Evolutionary conservation across 2,113 vertebrate species (phyloP).

Genomic region (Dolichotis patagonum): DNA sequence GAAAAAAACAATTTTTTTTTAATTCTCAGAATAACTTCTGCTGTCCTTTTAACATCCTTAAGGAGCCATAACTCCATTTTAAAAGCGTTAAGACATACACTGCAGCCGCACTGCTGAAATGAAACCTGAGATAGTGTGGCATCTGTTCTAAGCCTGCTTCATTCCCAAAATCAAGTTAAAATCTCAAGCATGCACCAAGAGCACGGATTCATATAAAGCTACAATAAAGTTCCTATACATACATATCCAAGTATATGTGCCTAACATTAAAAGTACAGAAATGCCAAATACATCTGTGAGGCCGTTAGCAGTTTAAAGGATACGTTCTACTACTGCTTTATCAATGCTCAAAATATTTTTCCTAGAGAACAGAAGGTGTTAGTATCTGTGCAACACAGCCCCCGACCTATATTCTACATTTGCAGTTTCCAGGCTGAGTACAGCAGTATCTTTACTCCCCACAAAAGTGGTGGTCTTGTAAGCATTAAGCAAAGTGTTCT

Average conservation of each 20-base stretch:
- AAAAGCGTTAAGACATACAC: background rate
- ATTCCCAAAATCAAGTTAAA: slow-evolving; percentile 78
- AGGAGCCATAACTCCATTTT: background rate
- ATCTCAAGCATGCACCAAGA: background rate
- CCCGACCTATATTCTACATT: background rate
- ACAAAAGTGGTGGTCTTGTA: rapidly evolving
- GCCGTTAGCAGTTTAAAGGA: slow-evolving; percentile 1
- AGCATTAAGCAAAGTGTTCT: background rate
- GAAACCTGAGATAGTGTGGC: slow-evolving; percentile 17
- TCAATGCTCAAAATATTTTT: slow-evolving; percentile 9
- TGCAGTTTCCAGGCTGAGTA: background rate
- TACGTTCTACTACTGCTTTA: background rate
- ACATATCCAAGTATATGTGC: slow-evolving; percentile 54
- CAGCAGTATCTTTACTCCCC: background rate
- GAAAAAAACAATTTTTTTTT: background rate
- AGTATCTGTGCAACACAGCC: background rate
- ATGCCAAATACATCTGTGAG: background rate
- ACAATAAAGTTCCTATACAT: slow-evolving; percentile 9
- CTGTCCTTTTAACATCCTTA: background rate
- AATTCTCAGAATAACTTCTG: background rate
- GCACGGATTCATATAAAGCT: slow-evolving; percentile 70
- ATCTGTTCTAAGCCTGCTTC: slow-evolving; percentile 77
- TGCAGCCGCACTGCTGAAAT: background rate
- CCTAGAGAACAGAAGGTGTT: background rate
- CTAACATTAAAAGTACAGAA: slow-evolving; percentile 60